Conservation (phyloP, 2,113 vertebrate genomes). For the Pteropus alecto region DNA sequence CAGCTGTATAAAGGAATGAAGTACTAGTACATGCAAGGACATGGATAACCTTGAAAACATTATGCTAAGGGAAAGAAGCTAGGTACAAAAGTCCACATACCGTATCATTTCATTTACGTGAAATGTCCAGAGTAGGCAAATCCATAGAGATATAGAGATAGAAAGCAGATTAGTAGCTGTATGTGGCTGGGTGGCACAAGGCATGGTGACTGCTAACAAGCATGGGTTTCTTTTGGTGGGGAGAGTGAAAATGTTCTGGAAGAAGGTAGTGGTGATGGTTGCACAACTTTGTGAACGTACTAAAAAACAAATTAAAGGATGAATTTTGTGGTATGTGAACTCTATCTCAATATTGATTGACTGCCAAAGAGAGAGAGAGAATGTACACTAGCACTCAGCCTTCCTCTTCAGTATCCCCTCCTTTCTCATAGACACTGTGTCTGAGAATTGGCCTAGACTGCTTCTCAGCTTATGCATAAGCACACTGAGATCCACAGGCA, state of each 20-base stretch:
- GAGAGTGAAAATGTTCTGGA: neutral
- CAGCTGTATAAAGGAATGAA: neutral
- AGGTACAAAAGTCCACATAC: neutral
- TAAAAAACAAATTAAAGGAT: neutral
- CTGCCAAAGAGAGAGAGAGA: neutral
- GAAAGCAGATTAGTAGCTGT: neutral
- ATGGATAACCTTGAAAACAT: neutral
- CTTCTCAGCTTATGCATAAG: neutral
- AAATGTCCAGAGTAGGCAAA: neutral
- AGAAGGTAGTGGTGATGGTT: neutral
- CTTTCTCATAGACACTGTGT: neutral
- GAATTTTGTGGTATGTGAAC: neutral
- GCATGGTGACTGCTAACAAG: neutral
- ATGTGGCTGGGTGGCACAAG: neutral
- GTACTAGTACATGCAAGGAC: neutral
- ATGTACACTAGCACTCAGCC: rapidly evolving
- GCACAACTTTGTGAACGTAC: neutral
- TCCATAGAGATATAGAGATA: neutral
- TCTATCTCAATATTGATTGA: neutral
- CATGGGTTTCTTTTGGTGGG: neutral
- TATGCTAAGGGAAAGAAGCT: neutral
- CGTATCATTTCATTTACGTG: neutral
- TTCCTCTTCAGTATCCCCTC: too few relatives aligned
- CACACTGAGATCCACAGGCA: neutral
- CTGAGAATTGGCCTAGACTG: neutral